Evolutionary conservation across 1,140 invertebrate species (phyloP).

Genomic region (Galleria mellonella): DNA sequence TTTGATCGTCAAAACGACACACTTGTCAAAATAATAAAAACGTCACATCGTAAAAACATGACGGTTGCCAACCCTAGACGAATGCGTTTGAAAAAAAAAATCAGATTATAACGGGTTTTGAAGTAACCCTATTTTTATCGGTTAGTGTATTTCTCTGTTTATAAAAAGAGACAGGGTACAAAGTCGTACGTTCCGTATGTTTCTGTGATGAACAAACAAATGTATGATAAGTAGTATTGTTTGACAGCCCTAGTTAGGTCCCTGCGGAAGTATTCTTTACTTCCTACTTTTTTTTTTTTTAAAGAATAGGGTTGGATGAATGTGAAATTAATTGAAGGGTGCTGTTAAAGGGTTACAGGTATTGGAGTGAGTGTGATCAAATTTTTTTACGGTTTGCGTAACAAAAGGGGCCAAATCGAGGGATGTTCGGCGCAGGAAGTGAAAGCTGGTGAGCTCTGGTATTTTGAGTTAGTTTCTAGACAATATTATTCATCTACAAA

Average conservation of each 20-base stretch:
- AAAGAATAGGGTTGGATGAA: conserved; percentile 45
- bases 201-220: no score
- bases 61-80: conserved; percentile 28
- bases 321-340: conserved; percentile 65
- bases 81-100: conserved; percentile 23
- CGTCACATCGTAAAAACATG: conserved; percentile 27
- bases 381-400: conserved; percentile 35
- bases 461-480: no score
- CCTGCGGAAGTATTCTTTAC: conserved; percentile 27
- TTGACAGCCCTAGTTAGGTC: conserved; percentile 17
- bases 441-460: no score
- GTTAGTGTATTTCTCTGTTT: not conserved
- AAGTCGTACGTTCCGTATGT: not conserved
- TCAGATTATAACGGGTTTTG: conserved; percentile 36
- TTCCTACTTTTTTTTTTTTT: conserved; percentile 53
- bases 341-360: conserved; percentile 42
- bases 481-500: no score
- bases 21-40: conserved; percentile 36
- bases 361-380: conserved; percentile 44
- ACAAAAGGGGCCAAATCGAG: not conserved
- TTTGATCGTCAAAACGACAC: conserved; percentile 26
- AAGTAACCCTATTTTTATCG: conserved; percentile 14
- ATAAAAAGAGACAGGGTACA: conserved; percentile 8
- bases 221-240: conserved; percentile 20
- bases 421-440: no score